phyloP scores from a whole-genome alignment of 2,797 vertebrate species.

The Avahi laniger region DNA sequence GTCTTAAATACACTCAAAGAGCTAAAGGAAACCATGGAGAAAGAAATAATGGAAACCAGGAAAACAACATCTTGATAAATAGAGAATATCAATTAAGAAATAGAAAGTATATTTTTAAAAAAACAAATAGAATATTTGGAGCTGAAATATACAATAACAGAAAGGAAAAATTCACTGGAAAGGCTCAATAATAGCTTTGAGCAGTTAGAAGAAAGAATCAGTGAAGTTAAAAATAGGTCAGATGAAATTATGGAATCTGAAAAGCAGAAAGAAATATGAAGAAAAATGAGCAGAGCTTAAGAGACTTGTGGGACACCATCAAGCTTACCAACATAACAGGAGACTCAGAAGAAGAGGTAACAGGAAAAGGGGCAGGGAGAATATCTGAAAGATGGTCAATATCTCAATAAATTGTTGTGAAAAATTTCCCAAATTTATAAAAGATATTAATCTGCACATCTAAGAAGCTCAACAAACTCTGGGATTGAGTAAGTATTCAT shows the following conservation, averaged over 20 bases:
- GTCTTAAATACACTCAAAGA: neutral
- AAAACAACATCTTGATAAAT: neutral
- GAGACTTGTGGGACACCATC: neutral
- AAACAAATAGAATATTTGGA: neutral
- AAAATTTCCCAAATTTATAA: neutral
- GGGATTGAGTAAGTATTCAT: neutral
- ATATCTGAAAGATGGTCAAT: neutral
- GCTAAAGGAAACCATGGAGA: neutral
- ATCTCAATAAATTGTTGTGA: neutral
- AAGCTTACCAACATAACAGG: neutral
- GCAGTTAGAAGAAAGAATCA: neutral
- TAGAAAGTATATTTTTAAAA: neutral
- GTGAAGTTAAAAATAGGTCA: neutral
- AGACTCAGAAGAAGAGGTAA: neutral
- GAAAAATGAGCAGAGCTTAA: neutral
- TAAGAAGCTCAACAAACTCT: neutral
- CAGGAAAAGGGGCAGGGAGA: neutral
- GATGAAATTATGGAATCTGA: neutral
- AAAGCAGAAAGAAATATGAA: neutral
- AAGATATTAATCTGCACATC: neutral
- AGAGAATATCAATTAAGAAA: neutral
- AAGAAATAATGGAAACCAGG: neutral
- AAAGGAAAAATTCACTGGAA: neutral
- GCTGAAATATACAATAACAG: neutral
- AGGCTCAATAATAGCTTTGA: neutral